phyloP scores from a whole-genome alignment of 2,797 vertebrate genomes.

The Australoheros facetus region DNA sequence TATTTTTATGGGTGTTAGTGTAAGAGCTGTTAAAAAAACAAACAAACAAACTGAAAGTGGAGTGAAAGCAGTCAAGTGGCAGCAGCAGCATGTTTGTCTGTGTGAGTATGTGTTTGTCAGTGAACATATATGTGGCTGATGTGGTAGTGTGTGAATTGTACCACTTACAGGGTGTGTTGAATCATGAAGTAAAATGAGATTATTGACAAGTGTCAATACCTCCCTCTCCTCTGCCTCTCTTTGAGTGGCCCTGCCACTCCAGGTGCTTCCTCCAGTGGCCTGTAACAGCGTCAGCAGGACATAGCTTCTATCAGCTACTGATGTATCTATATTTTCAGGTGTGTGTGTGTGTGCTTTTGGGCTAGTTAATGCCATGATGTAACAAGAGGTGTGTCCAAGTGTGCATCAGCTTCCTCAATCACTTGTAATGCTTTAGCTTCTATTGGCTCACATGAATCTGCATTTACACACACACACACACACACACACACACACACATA shows the following conservation, averaged over 20 bases:
- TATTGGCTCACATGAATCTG: background rate
- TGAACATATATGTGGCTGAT: background rate
- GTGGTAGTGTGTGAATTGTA: conserved; percentile 17
- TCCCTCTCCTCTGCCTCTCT: background rate
- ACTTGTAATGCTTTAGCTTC: background rate
- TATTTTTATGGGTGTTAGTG: conserved; percentile 59
- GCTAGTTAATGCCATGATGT: background rate
- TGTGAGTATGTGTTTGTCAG: background rate
- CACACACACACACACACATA: too few relatives aligned
- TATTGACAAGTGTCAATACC: conserved; percentile 28
- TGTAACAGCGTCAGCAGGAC: conserved; percentile 47
- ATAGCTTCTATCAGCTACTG: background rate
- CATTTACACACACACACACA: background rate
- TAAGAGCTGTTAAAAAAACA: conserved; percentile 30
- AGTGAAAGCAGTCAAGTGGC: conserved; percentile 12
- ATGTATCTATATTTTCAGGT: background rate
- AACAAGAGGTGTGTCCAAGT: too few relatives aligned
- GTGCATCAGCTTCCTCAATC: background rate
- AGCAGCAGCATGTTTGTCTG: conserved; percentile 1
- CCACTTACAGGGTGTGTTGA: conserved; percentile 40
- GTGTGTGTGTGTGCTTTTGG: background rate
- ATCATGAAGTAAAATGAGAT: conserved; percentile 50
- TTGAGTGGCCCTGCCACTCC: conserved; percentile 44
- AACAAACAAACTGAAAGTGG: background rate
- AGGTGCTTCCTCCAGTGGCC: conserved; percentile 68